Evolutionary conservation across 2,888 invertebrate genomes (phyloP).

Genomic region (Dioctria linearis): DNA sequence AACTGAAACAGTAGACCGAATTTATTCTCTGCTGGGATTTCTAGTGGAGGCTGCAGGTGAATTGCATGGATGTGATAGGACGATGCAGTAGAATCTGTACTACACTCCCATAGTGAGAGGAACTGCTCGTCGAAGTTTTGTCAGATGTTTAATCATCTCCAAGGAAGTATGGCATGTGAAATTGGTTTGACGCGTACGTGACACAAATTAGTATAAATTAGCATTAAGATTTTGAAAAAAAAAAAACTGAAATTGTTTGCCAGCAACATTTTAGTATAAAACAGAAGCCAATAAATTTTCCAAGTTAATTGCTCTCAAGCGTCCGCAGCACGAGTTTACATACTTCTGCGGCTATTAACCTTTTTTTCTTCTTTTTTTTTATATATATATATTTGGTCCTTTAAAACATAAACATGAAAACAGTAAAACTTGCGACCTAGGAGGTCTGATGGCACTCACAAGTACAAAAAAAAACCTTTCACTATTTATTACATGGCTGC

Average conservation of each 20-base stretch:
- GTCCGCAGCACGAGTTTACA: constrained; percentile 4
- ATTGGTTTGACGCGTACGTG: constrained; percentile 8
- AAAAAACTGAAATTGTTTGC: background rate
- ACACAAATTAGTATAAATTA: constrained; percentile 1
- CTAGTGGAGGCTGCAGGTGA: background rate
- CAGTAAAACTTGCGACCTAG: background rate
- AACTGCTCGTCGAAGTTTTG: background rate
- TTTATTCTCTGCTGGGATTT: background rate
- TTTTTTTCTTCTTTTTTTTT: background rate
- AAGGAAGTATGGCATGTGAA: background rate
- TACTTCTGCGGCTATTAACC: constrained; percentile 1
- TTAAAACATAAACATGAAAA: background rate
- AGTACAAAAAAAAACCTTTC: background rate
- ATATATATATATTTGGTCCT: too few species aligned
- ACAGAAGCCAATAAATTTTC: constrained; percentile 2
- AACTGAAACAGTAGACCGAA: constrained; percentile 3
- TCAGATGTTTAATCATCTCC: background rate
- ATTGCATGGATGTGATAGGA: background rate
- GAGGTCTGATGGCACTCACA: background rate
- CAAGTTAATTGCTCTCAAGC: constrained; percentile 26
- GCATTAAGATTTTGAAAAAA: background rate
- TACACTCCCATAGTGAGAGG: too few species aligned
- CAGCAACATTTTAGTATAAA: constrained; percentile 7
- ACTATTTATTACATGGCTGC: background rate
- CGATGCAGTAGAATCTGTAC: too few species aligned